Evolutionary conservation across 2,888 invertebrate genomes (phyloP).

Genomic region (Drosophila cyrtoloma): DNA sequence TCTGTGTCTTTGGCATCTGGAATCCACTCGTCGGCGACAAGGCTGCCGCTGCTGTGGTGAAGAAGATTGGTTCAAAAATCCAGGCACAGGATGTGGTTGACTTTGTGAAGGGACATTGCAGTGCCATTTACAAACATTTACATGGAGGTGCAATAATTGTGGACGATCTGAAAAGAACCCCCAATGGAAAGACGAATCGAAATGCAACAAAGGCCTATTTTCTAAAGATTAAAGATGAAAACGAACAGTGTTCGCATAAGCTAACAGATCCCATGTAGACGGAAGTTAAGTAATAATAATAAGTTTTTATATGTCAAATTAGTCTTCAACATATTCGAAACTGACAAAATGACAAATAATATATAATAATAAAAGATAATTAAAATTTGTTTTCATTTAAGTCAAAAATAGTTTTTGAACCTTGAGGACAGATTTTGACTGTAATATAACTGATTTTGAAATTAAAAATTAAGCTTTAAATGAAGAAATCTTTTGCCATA

Average conservation of each 20-base stretch:
- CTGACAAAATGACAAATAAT: too few species aligned
- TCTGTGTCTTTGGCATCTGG: conserved; percentile 80
- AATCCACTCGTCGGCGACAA: conserved; percentile 73
- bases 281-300: background rate
- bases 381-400: too few species aligned
- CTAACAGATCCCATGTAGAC: background rate
- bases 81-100: conserved; percentile 74
- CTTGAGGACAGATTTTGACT: too few species aligned
- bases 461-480: too few species aligned
- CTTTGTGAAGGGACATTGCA: conserved; percentile 62
- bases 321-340: too few species aligned
- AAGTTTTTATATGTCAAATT: background rate
- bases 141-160: conserved; percentile 79
- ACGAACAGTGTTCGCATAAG: background rate
- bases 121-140: conserved; percentile 62
- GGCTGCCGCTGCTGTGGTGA: conserved; percentile 80
- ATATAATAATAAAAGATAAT: too few species aligned
- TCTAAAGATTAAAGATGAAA: background rate
- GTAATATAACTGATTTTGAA: too few species aligned
- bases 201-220: background rate
- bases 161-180: conserved; percentile 69
- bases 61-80: conserved; percentile 54
- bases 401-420: too few species aligned
- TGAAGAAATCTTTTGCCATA: too few species aligned
- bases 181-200: conserved; percentile 74